Evolutionary conservation across 1,140 invertebrate genomes (phyloP).

Genomic region (Drosophila nikananu): DNA sequence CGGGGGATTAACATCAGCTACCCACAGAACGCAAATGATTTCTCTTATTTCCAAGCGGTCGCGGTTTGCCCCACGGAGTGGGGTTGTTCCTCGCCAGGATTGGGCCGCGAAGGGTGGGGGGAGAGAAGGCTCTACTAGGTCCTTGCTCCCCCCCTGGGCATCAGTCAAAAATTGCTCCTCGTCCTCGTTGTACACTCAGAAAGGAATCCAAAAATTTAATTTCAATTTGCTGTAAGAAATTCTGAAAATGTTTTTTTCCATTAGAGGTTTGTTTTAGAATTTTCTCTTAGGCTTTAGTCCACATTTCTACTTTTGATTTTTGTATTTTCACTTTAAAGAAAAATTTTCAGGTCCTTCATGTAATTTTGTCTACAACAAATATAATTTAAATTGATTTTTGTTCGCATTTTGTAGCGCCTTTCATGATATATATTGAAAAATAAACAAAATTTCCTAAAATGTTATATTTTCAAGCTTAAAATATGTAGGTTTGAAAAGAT

Average conservation of each 20-base stretch:
- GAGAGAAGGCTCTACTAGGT: neutral
- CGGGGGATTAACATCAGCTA: conserved; percentile 55
- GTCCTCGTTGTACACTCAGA: conserved; percentile 1
- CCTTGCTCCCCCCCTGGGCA: conserved; percentile 9
- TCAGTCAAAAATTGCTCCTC: conserved; percentile 28
- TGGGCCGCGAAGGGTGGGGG: neutral
- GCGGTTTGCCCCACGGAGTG: conserved; percentile 25
- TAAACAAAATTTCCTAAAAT: too few relatives aligned
- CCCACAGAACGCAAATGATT: conserved; percentile 75
- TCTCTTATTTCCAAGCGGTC: conserved; percentile 71
- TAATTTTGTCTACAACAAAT: too few relatives aligned
- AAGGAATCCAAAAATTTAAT: neutral
- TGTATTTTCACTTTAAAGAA: too few relatives aligned
- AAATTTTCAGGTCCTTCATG: too few relatives aligned
- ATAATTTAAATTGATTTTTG: too few relatives aligned
- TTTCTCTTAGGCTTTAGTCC: too few relatives aligned
- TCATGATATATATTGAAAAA: too few relatives aligned
- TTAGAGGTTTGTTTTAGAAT: too few relatives aligned
- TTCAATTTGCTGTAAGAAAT: neutral
- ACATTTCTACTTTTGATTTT: too few relatives aligned
- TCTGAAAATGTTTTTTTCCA: neutral
- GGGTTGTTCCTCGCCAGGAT: conserved; percentile 4
- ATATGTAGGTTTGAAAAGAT: too few relatives aligned
- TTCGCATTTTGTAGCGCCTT: too few relatives aligned
- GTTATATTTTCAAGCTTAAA: too few relatives aligned